These are phyloP conservation scores for Drosophila sturtevanti DNA, from an alignment of 1,140 invertebrate genomes.

Conservation along the genomic window DNA sequence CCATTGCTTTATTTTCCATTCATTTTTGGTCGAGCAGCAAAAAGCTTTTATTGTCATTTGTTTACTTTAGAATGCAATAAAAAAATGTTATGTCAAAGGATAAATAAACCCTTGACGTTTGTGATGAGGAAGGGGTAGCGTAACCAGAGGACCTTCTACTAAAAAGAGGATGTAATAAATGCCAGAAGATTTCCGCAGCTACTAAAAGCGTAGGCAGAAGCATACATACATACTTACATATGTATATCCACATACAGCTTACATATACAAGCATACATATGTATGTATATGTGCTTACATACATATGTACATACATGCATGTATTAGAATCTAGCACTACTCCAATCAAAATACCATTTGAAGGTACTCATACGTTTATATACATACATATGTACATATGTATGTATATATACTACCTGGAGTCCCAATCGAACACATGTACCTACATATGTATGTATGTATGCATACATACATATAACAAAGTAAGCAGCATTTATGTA, in stretches of 20 bases:
- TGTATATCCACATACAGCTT: too few species aligned
- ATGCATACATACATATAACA: too few species aligned
- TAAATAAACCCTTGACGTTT: conserved; percentile 51
- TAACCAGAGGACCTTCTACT: background rate
- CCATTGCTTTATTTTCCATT: conserved; percentile 13
- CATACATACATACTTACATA: background rate
- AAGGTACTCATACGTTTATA: background rate
- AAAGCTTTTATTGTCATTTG: conserved; percentile 66
- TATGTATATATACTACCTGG: too few species aligned
- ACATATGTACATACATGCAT: background rate
- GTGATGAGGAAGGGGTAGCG: conserved; percentile 20
- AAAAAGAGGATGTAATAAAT: conserved; percentile 1
- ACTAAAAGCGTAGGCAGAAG: background rate
- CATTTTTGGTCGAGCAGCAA: conserved; percentile 28
- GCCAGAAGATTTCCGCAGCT: background rate
- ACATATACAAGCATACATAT: background rate
- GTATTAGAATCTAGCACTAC: background rate
- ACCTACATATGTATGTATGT: too few species aligned
- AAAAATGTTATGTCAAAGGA: conserved; percentile 60
- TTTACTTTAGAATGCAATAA: conserved; percentile 70
- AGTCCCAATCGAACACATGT: too few species aligned
- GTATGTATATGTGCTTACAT: background rate
- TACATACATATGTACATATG: too few species aligned
- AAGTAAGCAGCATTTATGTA: background rate
- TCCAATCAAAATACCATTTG: background rate